Evolutionary conservation across 2,888 invertebrate species (phyloP), one percentile per base, ranked within the genome.

Genomic region (Melanostoma scalare): DNA sequence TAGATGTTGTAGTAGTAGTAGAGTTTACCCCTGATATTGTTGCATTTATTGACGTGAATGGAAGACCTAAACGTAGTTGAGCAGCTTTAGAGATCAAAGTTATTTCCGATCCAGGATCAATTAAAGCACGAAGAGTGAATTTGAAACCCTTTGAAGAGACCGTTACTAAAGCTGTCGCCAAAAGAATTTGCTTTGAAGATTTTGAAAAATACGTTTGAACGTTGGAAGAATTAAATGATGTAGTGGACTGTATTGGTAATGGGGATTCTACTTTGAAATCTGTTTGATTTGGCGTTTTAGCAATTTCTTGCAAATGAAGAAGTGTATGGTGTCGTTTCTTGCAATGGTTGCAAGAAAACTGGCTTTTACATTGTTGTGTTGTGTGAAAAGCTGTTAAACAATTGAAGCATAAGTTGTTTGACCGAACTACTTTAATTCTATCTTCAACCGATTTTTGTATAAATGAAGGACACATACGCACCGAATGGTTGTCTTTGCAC

Each of bases 391-490:
- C n/a, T 36, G 61, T 5, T 3, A 72, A 50, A 2, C 72, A 72
- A 46, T 72, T 72, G 3, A 30, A 61, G 10, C 72, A 72, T 30
- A 60, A 42, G 3, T 72, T 61, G 4, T 72, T 52, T 35, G n/a
- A 31, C 36, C 31, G 9, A 6, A 72, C 30, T 6, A 48, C 6
- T 53, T 72, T 44, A 6, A 61, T 31, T 53, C 72, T 33, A 50
- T 33, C 33, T 6, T 8, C 1, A 20, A 71, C 35, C 10, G 58
- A 31, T 38, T 48, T 58, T 10, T 52, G 31, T 40, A 42, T n/a
- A 52, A 71, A 71, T 8, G 9, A 31, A 5, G 58, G 58, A 6
- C 50, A 71, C 5, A 42, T 36, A n/a, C 58, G 50, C n/a, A 69
- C 4, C 0, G 58, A 44, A 60, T 71, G 71, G 31, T 58, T 48